phyloP scores from a whole-genome alignment of 2,888 invertebrate species.

The Cenopis cana region DNA sequence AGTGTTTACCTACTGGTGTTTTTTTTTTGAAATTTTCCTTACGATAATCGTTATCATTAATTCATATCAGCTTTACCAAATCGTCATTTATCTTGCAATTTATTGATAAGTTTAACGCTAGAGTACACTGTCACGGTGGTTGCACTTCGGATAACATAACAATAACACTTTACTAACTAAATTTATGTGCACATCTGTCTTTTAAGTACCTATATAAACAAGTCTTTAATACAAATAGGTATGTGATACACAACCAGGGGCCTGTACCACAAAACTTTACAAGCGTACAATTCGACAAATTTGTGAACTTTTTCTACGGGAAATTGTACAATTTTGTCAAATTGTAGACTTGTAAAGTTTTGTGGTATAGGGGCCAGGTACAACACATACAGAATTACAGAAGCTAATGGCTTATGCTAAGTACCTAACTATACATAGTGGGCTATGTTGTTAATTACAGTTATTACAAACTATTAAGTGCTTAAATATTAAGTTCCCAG shows the following conservation, averaged over 20 bases:
- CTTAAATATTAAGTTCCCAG: too few relatives aligned
- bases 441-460: neutral
- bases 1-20: neutral
- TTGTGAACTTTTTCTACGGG: too few relatives aligned
- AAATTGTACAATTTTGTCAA: too few relatives aligned
- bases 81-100: constrained; percentile 64
- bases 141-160: constrained; percentile 49
- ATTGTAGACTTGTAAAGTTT: too few relatives aligned
- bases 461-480: neutral
- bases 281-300: too few relatives aligned
- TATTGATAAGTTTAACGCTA: constrained; percentile 56
- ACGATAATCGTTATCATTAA: constrained; percentile 65
- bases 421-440: neutral
- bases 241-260: too few relatives aligned
- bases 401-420: constrained; percentile 13
- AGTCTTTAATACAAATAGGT: neutral
- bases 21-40: constrained; percentile 57
- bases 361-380: too few relatives aligned
- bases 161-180: constrained; percentile 2
- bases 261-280: too few relatives aligned
- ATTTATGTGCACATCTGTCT: constrained; percentile 14
- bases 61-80: constrained; percentile 54
- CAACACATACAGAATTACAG: neutral
- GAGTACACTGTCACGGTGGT: constrained; percentile 59
- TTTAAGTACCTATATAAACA: too few relatives aligned